Evolutionary conservation across 2,888 invertebrate species (phyloP), one percentile per base, ranked within the genome.

Genomic region (Exocentrus adspersus): DNA sequence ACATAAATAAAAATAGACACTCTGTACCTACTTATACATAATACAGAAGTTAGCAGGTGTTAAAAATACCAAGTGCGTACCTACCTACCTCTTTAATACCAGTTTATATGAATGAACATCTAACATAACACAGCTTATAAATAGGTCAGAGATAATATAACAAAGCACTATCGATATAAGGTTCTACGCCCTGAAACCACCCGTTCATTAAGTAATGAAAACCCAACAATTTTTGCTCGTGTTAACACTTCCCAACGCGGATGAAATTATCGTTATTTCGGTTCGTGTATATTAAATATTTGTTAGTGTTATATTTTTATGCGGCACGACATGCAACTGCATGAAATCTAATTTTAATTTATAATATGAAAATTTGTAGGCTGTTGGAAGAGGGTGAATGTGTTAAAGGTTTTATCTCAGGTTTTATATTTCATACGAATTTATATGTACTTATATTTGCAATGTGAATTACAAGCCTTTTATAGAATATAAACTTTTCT

Each of bases 121-220:
- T 12, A 5, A n/a, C 17, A 50, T 50, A 50, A 37, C 14, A n/a
- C 14, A 37, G 14, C 37, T n/a, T n/a, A 37, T 32, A 57, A 57
- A 12, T 57, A 57, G 56, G 56, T 46, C 56, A 57, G 45, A 45
- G 20, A 30, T 19, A 57, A 46, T 54, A 24, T 21, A 16, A 46
- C 5, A 45, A 45, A 46, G 28, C 12, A 46, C 19, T 19, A 20
- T 7, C 21, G 41, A 21, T 43, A 54, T 17, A 54, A 16, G 16
- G 54, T 54, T 32, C 17, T 57, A 46, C 56, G 24, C 56, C 56
- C 45, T 32, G 46, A 46, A 14, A 57, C 56, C 56, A 32, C 56
- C 56, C 56, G 21, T 46, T 57, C 46, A 56, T 56, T 56, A 46
- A 45, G 46, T 57, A 57, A 57, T 57, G 56, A 57, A 28, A 46